phyloP scores from a whole-genome alignment of 2,888 invertebrate genomes.

The Margaritifera margaritifera region DNA sequence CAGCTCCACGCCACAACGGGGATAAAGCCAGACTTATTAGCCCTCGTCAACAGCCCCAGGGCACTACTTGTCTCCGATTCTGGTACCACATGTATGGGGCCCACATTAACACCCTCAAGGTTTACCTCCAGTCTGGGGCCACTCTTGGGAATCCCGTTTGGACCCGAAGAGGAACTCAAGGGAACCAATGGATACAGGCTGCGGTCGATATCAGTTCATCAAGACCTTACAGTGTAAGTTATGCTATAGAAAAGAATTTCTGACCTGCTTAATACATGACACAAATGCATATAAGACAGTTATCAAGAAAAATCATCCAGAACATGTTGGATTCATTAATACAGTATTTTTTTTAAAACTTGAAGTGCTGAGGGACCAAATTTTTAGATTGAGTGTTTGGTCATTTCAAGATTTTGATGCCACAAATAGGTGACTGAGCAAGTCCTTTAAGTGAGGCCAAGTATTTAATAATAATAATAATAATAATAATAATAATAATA shows the following conservation, averaged over 20 bases:
- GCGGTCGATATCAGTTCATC: conserved; percentile 40
- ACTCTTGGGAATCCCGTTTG: conserved; percentile 48
- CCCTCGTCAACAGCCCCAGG: conserved; percentile 26
- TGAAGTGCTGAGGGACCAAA: too few relatives aligned
- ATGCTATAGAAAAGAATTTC: background rate
- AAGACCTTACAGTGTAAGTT: conserved; percentile 40
- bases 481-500: too few relatives aligned
- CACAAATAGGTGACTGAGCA: too few relatives aligned
- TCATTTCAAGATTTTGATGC: too few relatives aligned
- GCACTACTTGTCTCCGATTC: conserved; percentile 56
- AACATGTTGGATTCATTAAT: too few relatives aligned
- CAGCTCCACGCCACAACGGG: conserved; percentile 76
- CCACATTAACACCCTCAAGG: conserved; percentile 57
- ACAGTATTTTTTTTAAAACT: too few relatives aligned
- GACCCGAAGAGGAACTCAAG: conserved; percentile 51
- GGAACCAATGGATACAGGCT: conserved; percentile 50
- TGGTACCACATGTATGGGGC: conserved; percentile 70
- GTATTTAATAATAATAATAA: too few relatives aligned
- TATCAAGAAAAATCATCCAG: too few relatives aligned
- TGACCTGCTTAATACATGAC: too few relatives aligned
- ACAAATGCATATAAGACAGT: too few relatives aligned
- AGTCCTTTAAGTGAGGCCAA: too few relatives aligned
- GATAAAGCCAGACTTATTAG: conserved; percentile 76
- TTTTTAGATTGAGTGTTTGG: too few relatives aligned
- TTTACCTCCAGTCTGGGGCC: conserved; percentile 44